These are phyloP conservation scores for Strongylocentrotus purpuratus DNA, from an alignment of 35 echinoderm and acorn worm genomes.

Conservation along the genomic window DNA sequence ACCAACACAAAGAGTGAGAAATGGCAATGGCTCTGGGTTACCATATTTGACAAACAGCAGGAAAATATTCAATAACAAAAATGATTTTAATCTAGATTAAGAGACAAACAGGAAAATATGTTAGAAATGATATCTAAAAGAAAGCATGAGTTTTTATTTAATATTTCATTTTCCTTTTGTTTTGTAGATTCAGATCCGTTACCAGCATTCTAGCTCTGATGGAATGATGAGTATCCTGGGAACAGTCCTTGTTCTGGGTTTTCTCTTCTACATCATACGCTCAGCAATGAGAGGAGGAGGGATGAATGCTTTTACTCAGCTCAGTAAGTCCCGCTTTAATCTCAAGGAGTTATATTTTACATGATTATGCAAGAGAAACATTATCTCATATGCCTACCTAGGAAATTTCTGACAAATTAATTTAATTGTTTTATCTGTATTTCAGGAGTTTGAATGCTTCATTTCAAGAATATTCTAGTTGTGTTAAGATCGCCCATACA, in stretches of 20 bases:
- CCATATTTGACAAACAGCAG: too few species aligned
- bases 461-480: too few species aligned
- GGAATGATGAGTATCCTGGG: slow-evolving; percentile 61
- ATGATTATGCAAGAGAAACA: not conserved
- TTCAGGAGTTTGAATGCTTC: too few species aligned
- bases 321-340: slow-evolving; percentile 67
- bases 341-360: not conserved
- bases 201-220: slow-evolving; percentile 73
- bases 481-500: too few species aligned
- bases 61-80: too few species aligned
- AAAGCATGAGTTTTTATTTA: not conserved
- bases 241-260: slow-evolving; percentile 65
- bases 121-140: not conserved
- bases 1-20: too few species aligned
- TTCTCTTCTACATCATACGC: slow-evolving; percentile 75
- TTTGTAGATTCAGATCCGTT: slow-evolving; percentile 83
- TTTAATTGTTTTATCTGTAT: too few species aligned
- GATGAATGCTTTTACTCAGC: slow-evolving; percentile 77
- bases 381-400: too few species aligned
- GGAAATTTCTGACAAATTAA: too few species aligned
- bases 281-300: slow-evolving; percentile 78
- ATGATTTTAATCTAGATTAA: not conserved
- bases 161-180: slow-evolving; percentile 16
- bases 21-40: too few species aligned
- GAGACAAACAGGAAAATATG: not conserved